Base-by-base conservation (phyloP, 2,797 vertebrate species). In the Chelon auratus region DNA sequence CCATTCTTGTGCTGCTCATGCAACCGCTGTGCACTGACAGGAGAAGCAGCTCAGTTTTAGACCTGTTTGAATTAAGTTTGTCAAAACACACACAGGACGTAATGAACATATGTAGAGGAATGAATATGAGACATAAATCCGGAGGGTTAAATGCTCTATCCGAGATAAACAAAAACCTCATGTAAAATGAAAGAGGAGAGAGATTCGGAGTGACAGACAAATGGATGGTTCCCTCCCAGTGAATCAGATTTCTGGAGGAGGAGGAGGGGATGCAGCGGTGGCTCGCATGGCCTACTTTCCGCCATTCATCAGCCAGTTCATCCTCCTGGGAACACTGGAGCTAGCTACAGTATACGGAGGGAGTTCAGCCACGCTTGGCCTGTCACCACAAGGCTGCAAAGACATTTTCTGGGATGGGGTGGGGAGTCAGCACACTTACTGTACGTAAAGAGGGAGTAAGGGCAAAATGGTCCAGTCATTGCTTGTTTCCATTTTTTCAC, bases 221-320 rank as follows among this genome's bases (percentile, higher is more conserved):
- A 89, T 86, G 63, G 77, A 83, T 90, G 51, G 47, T 73, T 87
- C 58, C 73, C 58, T 84, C 24, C n/a, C 8, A 33, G 53, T 88
- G 81, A 91, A 81, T 84, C 71, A 54, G 60, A 87, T 85, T 87
- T 85, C 71, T 56, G 56, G 70, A 72, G 63, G 67, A 81, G 63
- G 67, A 81, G 68, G 48, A 57, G 40, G 83, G 54, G 78, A 42
- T 63, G 78, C 53, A 72, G 70, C 6, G 10, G 65, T 73, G 50
- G 77, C 75, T 86, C 67, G 73, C 64, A 54, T 94, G 92, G 81
- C 92, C 92, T 93, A 93, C 82, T 92, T 93, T 92, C 75, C 55
- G 82, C 82, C 80, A 82, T 90, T 78, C 80, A 85, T 74, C 79
- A 83, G 68, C 68, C 62, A 78, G 60, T 65, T 75, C 60, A 15